Evolutionary conservation across 2,797 vertebrate genomes (phyloP).

Genomic region (Propithecus perrieri): DNA sequence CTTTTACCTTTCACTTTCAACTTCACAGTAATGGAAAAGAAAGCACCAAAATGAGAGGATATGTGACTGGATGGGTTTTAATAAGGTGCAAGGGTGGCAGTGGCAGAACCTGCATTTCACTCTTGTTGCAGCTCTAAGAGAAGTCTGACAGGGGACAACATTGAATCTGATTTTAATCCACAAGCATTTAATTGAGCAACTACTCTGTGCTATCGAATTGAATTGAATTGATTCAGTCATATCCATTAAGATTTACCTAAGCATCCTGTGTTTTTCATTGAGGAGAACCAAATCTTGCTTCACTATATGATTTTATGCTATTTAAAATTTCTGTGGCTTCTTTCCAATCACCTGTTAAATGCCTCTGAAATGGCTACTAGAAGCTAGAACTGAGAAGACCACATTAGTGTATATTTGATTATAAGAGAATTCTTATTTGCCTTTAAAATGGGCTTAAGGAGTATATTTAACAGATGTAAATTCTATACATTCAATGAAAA

Average conservation of each 20-base stretch:
- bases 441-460: neutral
- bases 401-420: neutral
- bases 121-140: neutral
- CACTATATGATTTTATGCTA: neutral
- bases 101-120: neutral
- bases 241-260: neutral
- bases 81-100: neutral
- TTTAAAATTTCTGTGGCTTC: neutral
- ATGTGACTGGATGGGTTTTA: neutral
- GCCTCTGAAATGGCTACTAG: neutral
- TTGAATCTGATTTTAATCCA: neutral
- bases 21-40: neutral
- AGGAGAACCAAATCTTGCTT: neutral
- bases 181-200: slow-evolving; percentile 28
- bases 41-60: neutral
- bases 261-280: neutral
- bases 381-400: neutral
- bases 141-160: neutral
- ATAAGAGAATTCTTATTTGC: neutral
- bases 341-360: neutral
- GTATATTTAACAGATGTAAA: neutral
- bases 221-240: neutral
- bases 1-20: neutral
- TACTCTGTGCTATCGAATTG: neutral
- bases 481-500: neutral